A percentile compares a stretch with the other conserved stretches of the same genome.
phyloP scores from a whole-genome alignment of 2,888 invertebrate species.

The Escarpia spicata region DNA sequence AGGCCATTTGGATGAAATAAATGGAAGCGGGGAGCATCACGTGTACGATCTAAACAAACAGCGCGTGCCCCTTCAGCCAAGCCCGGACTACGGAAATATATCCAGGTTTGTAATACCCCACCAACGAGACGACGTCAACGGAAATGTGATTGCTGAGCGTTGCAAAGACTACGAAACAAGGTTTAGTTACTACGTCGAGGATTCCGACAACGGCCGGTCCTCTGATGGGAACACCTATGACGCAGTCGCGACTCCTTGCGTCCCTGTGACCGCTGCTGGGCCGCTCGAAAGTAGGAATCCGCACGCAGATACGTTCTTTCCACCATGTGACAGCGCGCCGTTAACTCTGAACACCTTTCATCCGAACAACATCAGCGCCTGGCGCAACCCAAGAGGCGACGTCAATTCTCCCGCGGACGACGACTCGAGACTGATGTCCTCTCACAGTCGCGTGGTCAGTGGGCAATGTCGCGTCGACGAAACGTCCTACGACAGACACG shows the following conservation, averaged over 20 bases:
- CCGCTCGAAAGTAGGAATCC: background rate
- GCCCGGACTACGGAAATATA: background rate
- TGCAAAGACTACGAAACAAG: background rate
- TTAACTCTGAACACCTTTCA: background rate
- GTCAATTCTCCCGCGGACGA: background rate
- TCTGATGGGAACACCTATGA: background rate
- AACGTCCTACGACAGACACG: background rate
- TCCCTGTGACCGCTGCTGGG: background rate
- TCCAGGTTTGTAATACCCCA: background rate
- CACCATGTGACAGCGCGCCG: background rate
- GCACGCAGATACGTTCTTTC: background rate
- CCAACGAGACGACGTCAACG: background rate
- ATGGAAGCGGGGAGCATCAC: background rate
- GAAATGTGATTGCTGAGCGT: background rate
- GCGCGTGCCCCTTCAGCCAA: background rate
- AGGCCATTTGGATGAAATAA: background rate
- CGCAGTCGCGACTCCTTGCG: background rate
- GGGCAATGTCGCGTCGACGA: background rate
- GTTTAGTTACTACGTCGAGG: background rate
- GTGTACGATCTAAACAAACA: background rate
- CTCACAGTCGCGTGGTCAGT: background rate
- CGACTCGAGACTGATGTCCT: background rate
- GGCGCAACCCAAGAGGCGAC: background rate
- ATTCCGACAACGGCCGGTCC: background rate
- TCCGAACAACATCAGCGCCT: background rate